Evolutionary conservation across 2,113 vertebrate species (phyloP).

Genomic region (Murina feae): DNA sequence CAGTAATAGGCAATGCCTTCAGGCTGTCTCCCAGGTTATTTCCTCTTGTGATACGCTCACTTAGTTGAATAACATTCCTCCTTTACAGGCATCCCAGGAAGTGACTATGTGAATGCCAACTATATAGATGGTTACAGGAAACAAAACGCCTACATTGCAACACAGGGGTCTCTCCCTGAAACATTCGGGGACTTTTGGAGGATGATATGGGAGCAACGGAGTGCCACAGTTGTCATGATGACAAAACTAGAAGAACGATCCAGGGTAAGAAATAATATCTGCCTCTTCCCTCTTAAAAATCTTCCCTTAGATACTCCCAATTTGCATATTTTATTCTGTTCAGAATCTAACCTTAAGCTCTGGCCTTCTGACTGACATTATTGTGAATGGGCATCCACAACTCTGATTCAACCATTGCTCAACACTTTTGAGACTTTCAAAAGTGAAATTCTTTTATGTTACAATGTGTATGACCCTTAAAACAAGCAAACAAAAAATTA

Average conservation of each 20-base stretch:
- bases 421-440: not conserved
- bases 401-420: conserved; percentile 6
- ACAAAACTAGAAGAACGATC: conserved; percentile 97
- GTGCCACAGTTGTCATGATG: conserved; percentile 98
- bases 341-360: not conserved
- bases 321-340: not conserved
- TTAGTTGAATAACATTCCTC: not conserved
- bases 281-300: not conserved
- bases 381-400: not conserved
- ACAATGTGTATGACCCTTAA: not conserved
- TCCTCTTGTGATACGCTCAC: not conserved
- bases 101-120: conserved; percentile 98
- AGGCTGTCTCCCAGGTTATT: not conserved
- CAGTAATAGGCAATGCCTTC: not conserved
- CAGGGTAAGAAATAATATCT: conserved; percentile 84
- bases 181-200: conserved; percentile 99
- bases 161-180: conserved; percentile 94
- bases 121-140: conserved; percentile 99
- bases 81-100: conserved; percentile 93
- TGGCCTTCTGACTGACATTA: not conserved
- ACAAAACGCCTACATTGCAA: conserved; percentile 98
- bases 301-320: fast-evolving
- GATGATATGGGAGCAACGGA: conserved; percentile 99
- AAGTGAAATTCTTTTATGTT: not conserved
- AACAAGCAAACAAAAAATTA: not conserved